phyloP scores from a whole-genome alignment of 1,140 invertebrate genomes.

The Rhagoletis pomonella region DNA sequence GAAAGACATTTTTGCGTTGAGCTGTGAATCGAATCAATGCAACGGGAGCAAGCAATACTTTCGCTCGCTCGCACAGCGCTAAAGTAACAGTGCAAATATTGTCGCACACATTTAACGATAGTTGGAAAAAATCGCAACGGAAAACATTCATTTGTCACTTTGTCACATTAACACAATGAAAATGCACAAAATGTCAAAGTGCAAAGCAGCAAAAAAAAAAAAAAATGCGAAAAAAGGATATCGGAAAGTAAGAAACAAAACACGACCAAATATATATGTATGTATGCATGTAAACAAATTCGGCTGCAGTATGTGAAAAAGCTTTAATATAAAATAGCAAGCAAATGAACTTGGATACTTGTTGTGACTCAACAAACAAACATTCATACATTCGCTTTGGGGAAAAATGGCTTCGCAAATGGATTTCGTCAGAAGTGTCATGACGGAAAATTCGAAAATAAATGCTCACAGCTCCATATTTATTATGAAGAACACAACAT shows the following conservation, averaged over 20 bases:
- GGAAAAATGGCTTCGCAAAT: constrained; percentile 3
- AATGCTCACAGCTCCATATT: neutral
- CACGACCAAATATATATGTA: neutral
- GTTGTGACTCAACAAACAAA: too few species aligned
- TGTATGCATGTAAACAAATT: neutral
- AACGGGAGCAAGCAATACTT: neutral
- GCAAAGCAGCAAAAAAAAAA: constrained; percentile 2
- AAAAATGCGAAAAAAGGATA: neutral
- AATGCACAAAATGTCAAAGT: constrained; percentile 54
- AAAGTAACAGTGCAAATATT: constrained; percentile 28
- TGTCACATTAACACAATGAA: constrained; percentile 59
- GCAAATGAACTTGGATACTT: neutral
- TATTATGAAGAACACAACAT: neutral
- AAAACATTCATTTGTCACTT: constrained; percentile 58
- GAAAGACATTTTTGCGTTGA: neutral
- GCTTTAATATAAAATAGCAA: neutral
- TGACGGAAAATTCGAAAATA: constrained; percentile 10
- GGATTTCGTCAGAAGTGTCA: constrained; percentile 13
- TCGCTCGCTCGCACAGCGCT: neutral
- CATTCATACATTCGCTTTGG: neutral
- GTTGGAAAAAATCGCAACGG: constrained; percentile 43
- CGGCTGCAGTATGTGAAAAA: neutral
- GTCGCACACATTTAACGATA: constrained; percentile 23
- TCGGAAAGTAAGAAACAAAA: neutral
- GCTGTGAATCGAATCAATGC: constrained; percentile 42